These are phyloP conservation scores for Buceros bicornis DNA, from an alignment of 2,797 vertebrate species.

Conservation along the genomic window DNA sequence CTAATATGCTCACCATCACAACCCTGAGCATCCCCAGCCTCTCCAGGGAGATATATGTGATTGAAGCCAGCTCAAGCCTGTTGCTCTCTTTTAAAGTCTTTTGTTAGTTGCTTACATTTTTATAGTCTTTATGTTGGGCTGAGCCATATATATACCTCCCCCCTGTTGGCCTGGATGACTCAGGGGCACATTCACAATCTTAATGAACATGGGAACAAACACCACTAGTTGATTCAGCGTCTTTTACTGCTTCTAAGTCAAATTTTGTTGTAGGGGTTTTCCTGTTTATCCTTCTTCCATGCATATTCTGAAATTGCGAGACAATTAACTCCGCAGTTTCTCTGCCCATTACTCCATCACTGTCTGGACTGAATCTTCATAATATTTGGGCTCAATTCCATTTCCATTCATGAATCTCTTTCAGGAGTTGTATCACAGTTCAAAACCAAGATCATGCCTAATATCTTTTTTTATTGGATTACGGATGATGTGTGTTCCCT, in stretches of 20 bases:
- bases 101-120: not conserved
- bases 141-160: accelerated
- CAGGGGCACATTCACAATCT: not conserved
- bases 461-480: not conserved
- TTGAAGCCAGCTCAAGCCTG: not conserved
- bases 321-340: not conserved
- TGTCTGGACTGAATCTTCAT: not conserved
- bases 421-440: not conserved
- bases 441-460: not conserved
- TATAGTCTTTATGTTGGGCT: not conserved
- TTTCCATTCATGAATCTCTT: not conserved
- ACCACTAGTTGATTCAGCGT: not conserved
- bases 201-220: not conserved
- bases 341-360: not conserved
- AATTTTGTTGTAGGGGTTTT: not conserved
- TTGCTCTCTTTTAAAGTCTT: not conserved
- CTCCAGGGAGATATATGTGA: not conserved
- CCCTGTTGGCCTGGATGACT: not conserved
- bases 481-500: not conserved
- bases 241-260: not conserved
- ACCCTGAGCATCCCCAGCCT: not conserved
- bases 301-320: not conserved
- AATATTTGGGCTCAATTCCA: not conserved
- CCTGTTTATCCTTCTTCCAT: not conserved
- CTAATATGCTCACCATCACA: not conserved